A percentile compares a stretch with the other conserved stretches of the same genome.
phyloP scores from a whole-genome alignment of 1,140 invertebrate species.

The Epicauta chinensis region DNA sequence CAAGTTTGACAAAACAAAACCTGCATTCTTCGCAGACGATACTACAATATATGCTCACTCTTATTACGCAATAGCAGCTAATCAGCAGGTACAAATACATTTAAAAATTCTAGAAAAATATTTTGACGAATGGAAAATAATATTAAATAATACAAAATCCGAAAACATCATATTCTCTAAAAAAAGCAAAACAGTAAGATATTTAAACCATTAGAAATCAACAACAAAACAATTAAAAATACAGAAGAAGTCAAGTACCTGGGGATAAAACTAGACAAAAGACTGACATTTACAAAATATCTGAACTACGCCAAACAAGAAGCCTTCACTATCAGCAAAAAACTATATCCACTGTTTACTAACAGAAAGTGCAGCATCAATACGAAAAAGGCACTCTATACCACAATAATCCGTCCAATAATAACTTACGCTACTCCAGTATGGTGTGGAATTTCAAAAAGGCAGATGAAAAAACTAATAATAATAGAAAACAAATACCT shows the following conservation, averaged over 20 bases:
- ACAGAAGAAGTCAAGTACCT: not conserved
- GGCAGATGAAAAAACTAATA: too few species aligned
- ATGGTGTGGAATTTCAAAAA: too few species aligned
- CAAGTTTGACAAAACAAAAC: not conserved
- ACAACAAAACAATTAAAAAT: not conserved
- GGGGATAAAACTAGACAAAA: not conserved
- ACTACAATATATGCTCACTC: not conserved
- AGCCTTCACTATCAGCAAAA: not conserved
- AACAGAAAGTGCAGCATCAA: too few species aligned
- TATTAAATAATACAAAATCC: slow-evolving; percentile 1
- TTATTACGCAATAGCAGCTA: not conserved
- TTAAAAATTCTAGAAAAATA: not conserved
- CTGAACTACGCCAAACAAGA: not conserved
- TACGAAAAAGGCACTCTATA: too few species aligned
- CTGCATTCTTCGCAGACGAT: slow-evolving; percentile 5
- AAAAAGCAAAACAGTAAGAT: not conserved
- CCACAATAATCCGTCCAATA: too few species aligned
- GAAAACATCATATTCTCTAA: not conserved
- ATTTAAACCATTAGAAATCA: not conserved
- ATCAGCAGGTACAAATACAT: not conserved
- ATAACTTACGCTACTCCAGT: too few species aligned
- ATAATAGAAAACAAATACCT: too few species aligned
- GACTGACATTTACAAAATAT: not conserved
- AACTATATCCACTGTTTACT: too few species aligned
- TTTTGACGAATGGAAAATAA: not conserved